Conservation (phyloP, 2,113 vertebrate genomes). For the Gobiocypris rarus region DNA sequence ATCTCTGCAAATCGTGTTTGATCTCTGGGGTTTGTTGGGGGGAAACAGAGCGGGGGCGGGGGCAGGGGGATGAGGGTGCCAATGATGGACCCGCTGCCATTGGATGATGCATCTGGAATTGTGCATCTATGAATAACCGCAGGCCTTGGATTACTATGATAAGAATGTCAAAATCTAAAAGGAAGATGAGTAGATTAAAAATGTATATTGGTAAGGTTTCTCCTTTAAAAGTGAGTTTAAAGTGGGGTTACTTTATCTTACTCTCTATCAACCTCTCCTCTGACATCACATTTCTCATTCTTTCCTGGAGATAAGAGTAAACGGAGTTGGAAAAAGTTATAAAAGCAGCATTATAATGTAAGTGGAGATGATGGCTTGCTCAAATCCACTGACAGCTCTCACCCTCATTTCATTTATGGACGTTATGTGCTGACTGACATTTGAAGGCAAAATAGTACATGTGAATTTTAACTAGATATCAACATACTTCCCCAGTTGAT, state of each 20-base stretch:
- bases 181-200: conserved; percentile 30
- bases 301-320: background rate
- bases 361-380: background rate
- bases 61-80: background rate
- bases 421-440: background rate
- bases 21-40: conserved; percentile 40
- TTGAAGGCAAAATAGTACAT: background rate
- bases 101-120: background rate
- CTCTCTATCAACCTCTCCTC: background rate
- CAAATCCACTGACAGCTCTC: conserved; percentile 5
- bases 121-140: background rate
- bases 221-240: conserved; percentile 6
- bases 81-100: background rate
- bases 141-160: conserved; percentile 6
- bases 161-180: conserved; percentile 25
- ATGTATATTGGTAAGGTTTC: background rate
- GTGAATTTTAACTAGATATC: background rate
- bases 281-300: conserved; percentile 14
- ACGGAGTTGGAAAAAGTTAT: conserved; percentile 1
- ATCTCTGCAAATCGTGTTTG: conserved; percentile 36
- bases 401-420: background rate
- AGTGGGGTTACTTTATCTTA: background rate
- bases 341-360: background rate
- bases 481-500: background rate
- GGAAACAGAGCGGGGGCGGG: background rate